Evolutionary conservation across 2,888 invertebrate genomes (phyloP), one percentile per base, ranked within the genome.

Genomic region (Drosophila subquinaria): DNA sequence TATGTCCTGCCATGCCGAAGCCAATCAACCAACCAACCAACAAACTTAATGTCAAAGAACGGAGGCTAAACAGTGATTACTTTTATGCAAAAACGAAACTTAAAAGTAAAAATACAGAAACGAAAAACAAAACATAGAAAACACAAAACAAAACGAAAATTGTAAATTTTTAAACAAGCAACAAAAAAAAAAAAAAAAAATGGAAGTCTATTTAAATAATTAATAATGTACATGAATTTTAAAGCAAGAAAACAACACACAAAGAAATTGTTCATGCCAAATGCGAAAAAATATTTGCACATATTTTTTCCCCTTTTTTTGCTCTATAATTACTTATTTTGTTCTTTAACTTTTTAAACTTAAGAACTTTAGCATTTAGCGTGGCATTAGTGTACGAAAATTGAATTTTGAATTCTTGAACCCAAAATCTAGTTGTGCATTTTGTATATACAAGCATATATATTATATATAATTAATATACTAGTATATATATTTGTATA

Each of bases 51-150:
- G 84, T 84, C 84, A 84, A 84, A 83, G 87, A 88, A 86, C 76
- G 86, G 86, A 86, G 86, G 86, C 86, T 86, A 86, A 82, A 79
- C 85, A 82, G 86, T 86, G 85, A 86, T 86, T 88, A 81, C 76
- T 84, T 85, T 82, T 82, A 82, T 71, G 73, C 67, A 70, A 70
- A 72, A 42, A 20, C 67, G 63, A 72, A 72, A 57, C 52, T 59
- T 61, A 65, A 57, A 57, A 61, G 56, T 68, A 55, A 72, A 68
- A 36, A 57, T 56, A 65, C 42, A 51, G 61, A 74, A 64, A 73
- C 48, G 38, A 76, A 57, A 57, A 57, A 59, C 61, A 40, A 47
- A 67, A 74, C 72, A 56, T 30, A 30, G 6, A 57, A 30, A 57
- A 59, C 60, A 40, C 40, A 67, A 74, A 69, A 56, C 20, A 51